phyloP scores from a whole-genome alignment of 2,113 vertebrate species.

The Cinclus mexicanus region DNA sequence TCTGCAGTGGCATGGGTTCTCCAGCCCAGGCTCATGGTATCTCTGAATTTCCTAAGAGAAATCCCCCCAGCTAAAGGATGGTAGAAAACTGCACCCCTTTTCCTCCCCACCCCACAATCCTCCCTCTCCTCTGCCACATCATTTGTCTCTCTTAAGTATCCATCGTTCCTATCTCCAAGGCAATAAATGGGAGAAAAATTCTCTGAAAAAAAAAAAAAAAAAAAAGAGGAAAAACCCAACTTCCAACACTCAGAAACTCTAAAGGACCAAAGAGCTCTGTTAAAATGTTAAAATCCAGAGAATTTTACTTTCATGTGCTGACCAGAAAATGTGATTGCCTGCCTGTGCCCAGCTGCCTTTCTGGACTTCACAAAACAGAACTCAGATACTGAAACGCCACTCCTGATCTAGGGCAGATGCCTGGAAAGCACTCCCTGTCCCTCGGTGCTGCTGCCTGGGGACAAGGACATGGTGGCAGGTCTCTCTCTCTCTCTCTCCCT shows the following conservation, averaged over 20 bases:
- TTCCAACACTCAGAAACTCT: not conserved
- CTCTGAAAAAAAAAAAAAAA: too few species aligned
- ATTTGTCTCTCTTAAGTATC: not conserved
- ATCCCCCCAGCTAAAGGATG: accelerated
- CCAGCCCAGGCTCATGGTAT: accelerated
- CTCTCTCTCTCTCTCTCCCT: accelerated
- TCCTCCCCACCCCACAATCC: too few species aligned
- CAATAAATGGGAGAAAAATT: not conserved
- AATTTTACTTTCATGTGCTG: not conserved
- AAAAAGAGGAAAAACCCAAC: not conserved
- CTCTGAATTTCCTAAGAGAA: not conserved
- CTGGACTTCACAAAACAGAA: not conserved
- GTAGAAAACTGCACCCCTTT: not conserved
- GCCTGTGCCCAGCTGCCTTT: accelerated
- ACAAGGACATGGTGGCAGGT: not conserved
- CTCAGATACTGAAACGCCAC: not conserved
- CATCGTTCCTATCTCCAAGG: not conserved
- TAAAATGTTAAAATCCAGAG: not conserved
- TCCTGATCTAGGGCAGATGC: too few species aligned
- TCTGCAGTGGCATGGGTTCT: not conserved
- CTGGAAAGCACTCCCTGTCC: not conserved
- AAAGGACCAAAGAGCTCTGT: not conserved
- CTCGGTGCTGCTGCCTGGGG: not conserved
- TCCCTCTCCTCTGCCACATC: not conserved
- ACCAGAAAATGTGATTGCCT: not conserved